Evolutionary conservation across 92 coral and sea anemone species (phyloP).

Genomic region (Epizoanthus stellaris): DNA sequence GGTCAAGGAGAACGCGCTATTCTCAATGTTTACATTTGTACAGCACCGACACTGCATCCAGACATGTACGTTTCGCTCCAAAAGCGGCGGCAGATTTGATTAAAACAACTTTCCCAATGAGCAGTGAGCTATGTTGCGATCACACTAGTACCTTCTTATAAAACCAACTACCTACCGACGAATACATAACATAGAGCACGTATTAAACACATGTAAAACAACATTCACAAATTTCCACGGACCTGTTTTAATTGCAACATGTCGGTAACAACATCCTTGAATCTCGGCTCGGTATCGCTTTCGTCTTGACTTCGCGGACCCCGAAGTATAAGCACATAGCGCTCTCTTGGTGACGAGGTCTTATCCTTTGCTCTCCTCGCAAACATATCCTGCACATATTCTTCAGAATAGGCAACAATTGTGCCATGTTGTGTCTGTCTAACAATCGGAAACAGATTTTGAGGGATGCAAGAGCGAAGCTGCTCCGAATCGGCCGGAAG

Average conservation of each 20-base stretch:
- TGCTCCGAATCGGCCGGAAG: conserved; percentile 78
- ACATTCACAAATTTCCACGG: conserved; percentile 26
- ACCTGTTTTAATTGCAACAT: conserved; percentile 97
- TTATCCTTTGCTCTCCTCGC: conserved; percentile 44
- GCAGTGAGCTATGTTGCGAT: neutral
- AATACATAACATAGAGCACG: neutral
- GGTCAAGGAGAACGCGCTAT: neutral
- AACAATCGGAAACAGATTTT: conserved; percentile 84
- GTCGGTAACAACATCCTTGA: conserved; percentile 94
- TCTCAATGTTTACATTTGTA: neutral
- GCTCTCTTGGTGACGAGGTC: conserved; percentile 65
- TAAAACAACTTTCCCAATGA: neutral
- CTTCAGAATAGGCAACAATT: conserved; percentile 87
- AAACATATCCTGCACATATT: conserved; percentile 79
- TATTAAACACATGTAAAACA: neutral
- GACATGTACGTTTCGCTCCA: conserved; percentile 21
- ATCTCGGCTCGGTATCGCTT: conserved; percentile 74
- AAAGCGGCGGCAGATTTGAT: conserved; percentile 15
- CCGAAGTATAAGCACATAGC: conserved; percentile 86
- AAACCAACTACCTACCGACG: neutral
- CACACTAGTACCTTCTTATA: neutral
- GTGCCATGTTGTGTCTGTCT: conserved; percentile 86
- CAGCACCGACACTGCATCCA: neutral
- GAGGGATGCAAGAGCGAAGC: conserved; percentile 72
- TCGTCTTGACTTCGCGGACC: conserved; percentile 73